Evolutionary conservation across 1,140 invertebrate genomes (phyloP).

Genomic region (Olivierus martensii): DNA sequence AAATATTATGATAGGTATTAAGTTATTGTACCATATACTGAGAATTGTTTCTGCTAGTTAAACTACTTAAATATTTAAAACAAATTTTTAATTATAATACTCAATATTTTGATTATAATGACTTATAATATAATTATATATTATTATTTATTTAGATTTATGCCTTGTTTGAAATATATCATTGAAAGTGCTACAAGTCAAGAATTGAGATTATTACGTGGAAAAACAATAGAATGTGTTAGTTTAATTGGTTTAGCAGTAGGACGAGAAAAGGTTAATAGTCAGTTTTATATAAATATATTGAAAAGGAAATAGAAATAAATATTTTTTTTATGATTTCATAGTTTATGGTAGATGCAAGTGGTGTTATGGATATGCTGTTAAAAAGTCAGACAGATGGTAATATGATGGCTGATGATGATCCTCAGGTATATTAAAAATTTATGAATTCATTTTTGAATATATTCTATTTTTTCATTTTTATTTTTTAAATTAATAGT

Average conservation of each 20-base stretch:
- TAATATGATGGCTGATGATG: conserved; percentile 66
- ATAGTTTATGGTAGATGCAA: conserved; percentile 79
- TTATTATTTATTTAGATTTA: conserved; percentile 48
- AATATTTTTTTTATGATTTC: conserved; percentile 19
- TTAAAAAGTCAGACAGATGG: conserved; percentile 78
- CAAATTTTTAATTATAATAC: not conserved
- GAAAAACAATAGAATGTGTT: conserved; percentile 96
- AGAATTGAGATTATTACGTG: conserved; percentile 76
- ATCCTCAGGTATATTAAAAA: conserved; percentile 61
- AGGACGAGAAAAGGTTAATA: conserved; percentile 71
- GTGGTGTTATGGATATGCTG: conserved; percentile 91
- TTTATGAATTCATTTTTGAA: not conserved
- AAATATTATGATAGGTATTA: conserved; percentile 44
- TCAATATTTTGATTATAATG: too few relatives aligned
- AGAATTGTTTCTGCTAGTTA: too few relatives aligned
- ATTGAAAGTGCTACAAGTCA: conserved; percentile 81
- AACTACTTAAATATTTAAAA: too few relatives aligned
- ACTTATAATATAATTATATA: conserved; percentile 30
- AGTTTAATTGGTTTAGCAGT: conserved; percentile 96
- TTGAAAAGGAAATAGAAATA: too few relatives aligned
- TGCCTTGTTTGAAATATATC: conserved; percentile 95
- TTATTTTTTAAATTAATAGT: conserved; percentile 22
- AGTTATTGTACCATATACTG: too few relatives aligned
- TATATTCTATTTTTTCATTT: not conserved
- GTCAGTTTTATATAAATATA: too few relatives aligned